Evolutionary conservation across 92 coral and sea anemone species (phyloP), one percentile per base, ranked within the genome.

Genomic region (Zoanthus sociatus): DNA sequence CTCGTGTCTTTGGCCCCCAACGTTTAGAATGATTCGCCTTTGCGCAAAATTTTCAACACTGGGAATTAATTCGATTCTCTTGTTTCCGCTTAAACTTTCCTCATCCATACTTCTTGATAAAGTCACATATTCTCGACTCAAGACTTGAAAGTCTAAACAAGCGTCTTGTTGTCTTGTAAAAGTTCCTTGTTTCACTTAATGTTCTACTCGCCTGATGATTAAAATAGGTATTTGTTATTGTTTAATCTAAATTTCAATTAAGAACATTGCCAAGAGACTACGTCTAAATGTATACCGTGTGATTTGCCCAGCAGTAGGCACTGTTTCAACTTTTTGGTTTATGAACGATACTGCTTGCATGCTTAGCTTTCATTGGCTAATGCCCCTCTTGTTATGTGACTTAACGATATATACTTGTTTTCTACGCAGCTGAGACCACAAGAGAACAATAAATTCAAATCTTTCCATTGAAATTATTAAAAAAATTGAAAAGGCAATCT

Each of bases 1-100:
- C 73, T 96, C 98, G 58, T 96, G 98, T 64, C 87, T 91, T 55
- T 90, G 96, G 16, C 98, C 98, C 7, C 98, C 98, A 7, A 96
- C 98, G 87, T 96, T 96, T 45, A 96, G 69, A 17, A 94, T 90
- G 47, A 92, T 94, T 45, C 98, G 76, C 16, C 93, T 79, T 86
- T 94, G 98, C 20, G 93, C 76, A 3, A 94, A 90, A 55, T 94
- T 94, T 1, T 88, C 90, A 72, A 88, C 95, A 32, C 89, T 93
- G 47, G 98, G 95, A 58, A 94, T 92, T 32, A 94, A 92, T 54
- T 90, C 98, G 5, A 88, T 71, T 46, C 98, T 86, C 71, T 86
- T 91, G 20, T 92, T 93, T 12, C 86, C 86, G 78, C 93, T 88
- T 90, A 94, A 89, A 6, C 9, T 47, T 47, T 81, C 85, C 0